Evolutionary conservation across 30 jellyfish, hydroid and myxozoan species (phyloP).

Genomic region (Turritopsis dohrnii): DNA sequence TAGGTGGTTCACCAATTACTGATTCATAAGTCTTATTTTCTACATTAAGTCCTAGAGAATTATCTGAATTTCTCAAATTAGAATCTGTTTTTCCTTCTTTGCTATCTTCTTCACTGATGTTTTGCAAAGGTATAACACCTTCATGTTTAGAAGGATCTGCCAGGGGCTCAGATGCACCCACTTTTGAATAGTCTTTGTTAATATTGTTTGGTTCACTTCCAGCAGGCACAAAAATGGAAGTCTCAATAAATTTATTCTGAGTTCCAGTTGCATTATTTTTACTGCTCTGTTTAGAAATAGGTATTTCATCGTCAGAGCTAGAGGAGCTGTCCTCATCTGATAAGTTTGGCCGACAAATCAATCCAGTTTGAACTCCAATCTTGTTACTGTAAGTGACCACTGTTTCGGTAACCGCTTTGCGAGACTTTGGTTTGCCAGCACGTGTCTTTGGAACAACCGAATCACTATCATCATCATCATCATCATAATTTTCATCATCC

Average conservation of each 20-base stretch:
- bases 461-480: neutral
- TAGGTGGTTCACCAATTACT: neutral
- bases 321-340: constrained; percentile 33
- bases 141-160: too few relatives aligned
- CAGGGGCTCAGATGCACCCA: too few relatives aligned
- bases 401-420: neutral
- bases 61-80: neutral
- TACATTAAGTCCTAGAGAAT: neutral
- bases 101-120: too few relatives aligned
- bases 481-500: neutral
- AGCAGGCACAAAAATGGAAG: too few relatives aligned
- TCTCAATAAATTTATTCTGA: neutral
- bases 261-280: neutral
- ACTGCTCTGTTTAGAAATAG: constrained; percentile 2
- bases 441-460: neutral
- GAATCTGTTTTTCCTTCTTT: neutral
- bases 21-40: neutral
- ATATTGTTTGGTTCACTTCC: too few relatives aligned
- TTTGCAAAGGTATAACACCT: too few relatives aligned
- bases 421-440: neutral
- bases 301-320: constrained; percentile 12
- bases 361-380: neutral
- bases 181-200: too few relatives aligned
- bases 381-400: neutral
- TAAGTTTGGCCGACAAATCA: constrained; percentile 24